Conservation (phyloP, 2,888 invertebrate genomes). For the Esperia sulphurella region DNA sequence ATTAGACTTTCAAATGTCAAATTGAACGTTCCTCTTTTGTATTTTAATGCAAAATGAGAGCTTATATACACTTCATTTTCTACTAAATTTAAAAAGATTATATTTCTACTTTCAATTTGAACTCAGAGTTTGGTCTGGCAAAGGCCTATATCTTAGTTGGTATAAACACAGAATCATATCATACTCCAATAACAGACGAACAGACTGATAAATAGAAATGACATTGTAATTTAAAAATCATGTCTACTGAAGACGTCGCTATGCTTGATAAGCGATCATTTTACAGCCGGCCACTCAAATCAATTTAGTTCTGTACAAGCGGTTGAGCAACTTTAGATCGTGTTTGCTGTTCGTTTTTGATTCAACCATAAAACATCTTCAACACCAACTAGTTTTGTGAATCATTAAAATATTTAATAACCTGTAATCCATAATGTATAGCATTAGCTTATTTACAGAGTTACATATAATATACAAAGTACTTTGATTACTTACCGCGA, state of each 20-base stretch:
- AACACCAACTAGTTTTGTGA: background rate
- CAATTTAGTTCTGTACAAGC: conserved; percentile 16
- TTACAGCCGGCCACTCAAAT: conserved; percentile 21
- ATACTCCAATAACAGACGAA: conserved; percentile 12
- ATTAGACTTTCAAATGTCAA: no score
- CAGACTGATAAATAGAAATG: conserved; percentile 27
- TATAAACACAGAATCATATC: background rate
- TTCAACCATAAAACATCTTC: background rate
- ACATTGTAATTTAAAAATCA: conserved; percentile 38
- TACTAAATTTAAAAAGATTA: no score
- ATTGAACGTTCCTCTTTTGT: no score
- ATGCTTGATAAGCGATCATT: conserved; percentile 20
- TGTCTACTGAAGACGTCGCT: conserved; percentile 20
- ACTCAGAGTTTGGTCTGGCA: no score
- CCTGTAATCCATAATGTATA: no score
- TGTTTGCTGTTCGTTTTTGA: conserved; percentile 13
- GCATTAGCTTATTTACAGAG: background rate
- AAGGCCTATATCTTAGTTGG: no score
- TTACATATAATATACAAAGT: background rate
- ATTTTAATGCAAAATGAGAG: no score
- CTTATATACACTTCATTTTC: no score
- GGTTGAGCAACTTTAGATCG: conserved; percentile 10
- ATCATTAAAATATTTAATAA: background rate
- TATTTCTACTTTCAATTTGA: no score
- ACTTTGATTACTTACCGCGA: background rate